Conservation (phyloP, 1,140 invertebrate genomes). For the Cydia fagiglandana region DNA sequence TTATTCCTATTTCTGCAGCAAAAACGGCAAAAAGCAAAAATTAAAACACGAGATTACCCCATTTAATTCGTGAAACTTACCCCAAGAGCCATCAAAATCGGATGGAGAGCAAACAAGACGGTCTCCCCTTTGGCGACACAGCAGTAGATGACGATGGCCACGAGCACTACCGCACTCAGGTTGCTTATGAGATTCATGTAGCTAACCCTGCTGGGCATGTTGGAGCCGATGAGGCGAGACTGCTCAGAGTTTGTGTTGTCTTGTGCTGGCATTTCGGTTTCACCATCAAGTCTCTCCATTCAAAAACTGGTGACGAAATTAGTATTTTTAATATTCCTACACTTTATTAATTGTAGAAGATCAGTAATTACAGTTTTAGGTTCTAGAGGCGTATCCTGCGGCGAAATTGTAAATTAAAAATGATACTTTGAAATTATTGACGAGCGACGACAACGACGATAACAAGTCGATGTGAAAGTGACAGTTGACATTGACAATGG, state of each 20-base stretch:
- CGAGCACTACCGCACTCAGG: constrained; percentile 55
- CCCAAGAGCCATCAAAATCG: constrained; percentile 64
- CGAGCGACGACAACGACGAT: constrained; percentile 27
- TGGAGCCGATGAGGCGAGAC: constrained; percentile 56
- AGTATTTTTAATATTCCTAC: neutral
- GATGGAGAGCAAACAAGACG: constrained; percentile 74
- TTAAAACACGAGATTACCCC: too few relatives aligned
- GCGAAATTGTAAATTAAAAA: neutral
- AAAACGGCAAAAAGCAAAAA: too few relatives aligned
- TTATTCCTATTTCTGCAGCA: too few relatives aligned
- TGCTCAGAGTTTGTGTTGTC: constrained; percentile 60
- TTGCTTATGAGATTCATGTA: constrained; percentile 69
- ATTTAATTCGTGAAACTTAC: constrained; percentile 46
- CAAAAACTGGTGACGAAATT: neutral
- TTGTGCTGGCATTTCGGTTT: constrained; percentile 50
- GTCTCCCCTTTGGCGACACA: constrained; percentile 62
- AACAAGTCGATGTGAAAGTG: constrained; percentile 9
- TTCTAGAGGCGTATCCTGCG: constrained; percentile 19
- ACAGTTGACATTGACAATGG: constrained; percentile 21
- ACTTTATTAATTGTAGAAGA: neutral
- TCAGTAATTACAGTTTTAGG: neutral
- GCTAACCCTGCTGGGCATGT: constrained; percentile 49
- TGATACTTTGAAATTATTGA: constrained; percentile 21
- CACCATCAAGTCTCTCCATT: constrained; percentile 23
- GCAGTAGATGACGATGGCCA: constrained; percentile 63